phyloP scores from a whole-genome alignment of 2,113 vertebrate species.

The Marmota monax region DNA sequence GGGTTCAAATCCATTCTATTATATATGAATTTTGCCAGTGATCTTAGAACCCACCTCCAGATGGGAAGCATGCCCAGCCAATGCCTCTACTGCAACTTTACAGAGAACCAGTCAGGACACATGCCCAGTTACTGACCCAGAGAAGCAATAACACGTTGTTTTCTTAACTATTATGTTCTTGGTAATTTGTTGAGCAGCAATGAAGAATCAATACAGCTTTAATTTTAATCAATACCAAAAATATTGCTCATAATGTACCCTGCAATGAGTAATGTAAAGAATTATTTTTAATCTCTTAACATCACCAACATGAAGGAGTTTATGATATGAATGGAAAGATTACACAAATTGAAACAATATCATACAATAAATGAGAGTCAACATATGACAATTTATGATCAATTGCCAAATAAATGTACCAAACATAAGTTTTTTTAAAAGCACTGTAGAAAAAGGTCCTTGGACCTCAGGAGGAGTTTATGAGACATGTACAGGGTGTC shows the following conservation, averaged over 20 bases:
- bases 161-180: background rate
- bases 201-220: background rate
- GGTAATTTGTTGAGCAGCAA: background rate
- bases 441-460: background rate
- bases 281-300: conserved; percentile 26
- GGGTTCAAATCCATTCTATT: no score
- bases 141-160: background rate
- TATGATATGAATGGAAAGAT: conserved; percentile 14
- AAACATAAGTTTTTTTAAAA: background rate
- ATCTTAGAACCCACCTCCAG: background rate
- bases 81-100: background rate
- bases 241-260: background rate
- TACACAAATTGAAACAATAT: conserved; percentile 27
- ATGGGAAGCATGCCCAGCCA: background rate
- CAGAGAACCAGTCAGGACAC: background rate
- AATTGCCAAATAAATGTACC: background rate
- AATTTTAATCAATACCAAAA: background rate
- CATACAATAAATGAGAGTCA: background rate
- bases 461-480: background rate
- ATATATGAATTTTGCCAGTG: background rate
- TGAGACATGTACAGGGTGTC: background rate
- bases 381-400: background rate
- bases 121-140: background rate
- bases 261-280: background rate
- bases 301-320: background rate